Percentiles rank a stretch among this genome's conserved stretches.
Conservation (phyloP, 2,797 vertebrate genomes). For the Potorous gilbertii region DNA sequence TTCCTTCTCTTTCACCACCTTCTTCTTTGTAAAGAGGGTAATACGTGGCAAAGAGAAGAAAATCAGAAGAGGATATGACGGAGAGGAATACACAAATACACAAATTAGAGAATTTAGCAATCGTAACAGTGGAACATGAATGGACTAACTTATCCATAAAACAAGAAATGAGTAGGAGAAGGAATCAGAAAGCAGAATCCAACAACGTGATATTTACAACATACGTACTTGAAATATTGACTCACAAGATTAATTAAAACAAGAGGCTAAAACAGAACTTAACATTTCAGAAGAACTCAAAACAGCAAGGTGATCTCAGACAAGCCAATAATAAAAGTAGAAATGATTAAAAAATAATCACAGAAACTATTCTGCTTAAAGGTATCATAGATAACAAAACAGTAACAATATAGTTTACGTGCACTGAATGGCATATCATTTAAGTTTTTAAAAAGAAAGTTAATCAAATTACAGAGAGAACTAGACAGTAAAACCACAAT, state of each 20-base stretch:
- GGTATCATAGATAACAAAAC: neutral
- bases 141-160: neutral
- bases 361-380: neutral
- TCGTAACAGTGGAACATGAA: neutral
- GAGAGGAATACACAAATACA: neutral
- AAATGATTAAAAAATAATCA: neutral
- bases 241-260: neutral
- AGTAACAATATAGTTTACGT: neutral
- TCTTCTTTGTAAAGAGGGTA: neutral
- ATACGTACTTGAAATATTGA: neutral
- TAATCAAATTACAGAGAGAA: neutral
- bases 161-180: neutral
- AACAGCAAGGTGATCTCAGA: neutral
- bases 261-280: neutral
- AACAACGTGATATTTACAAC: neutral
- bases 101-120: neutral
- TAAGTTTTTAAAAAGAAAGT: neutral
- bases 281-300: neutral
- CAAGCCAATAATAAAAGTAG: neutral
- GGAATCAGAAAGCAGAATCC: neutral
- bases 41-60: neutral
- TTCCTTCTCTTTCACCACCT: constrained; percentile 7
- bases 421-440: neutral
- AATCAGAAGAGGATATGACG: neutral
- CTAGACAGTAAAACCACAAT: neutral